Base-by-base conservation (phyloP, 2,797 vertebrate species). In the Lophura swinhoii region DNA sequence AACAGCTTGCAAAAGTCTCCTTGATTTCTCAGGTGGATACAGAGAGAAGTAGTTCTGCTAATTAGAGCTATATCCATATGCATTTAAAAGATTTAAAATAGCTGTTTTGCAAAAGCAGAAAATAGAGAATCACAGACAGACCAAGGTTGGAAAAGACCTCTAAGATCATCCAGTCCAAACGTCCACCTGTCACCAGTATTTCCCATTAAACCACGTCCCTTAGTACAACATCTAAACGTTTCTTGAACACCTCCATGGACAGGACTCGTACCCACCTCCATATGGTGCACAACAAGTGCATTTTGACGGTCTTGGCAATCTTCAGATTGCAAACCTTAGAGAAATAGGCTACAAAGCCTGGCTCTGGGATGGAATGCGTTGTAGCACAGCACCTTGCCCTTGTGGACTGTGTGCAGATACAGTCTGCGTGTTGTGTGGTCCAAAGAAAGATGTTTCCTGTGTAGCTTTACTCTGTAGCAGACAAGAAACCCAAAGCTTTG, bases 401-500 rank as follows among this genome's bases (percentile, higher is more conserved):
- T 24, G 3, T 53, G 91, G 86, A 8, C 69, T 12, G 16, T 77
- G 71, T 55, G 23, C 63, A 46, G 60, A 31, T 79, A 44, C 71
- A 66, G 28, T 69, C 37, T 85, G 46, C 59, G 15, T 71, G 72
- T 84, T 33, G 51, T 74, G 67, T 20, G 85, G 43, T 75, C 71
- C 67, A 33, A 62, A 66, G 23, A 68, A 12, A 80, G 69, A 4
- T 88, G 49, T 68, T 18, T 64, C 8, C 48, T 94, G 74, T 63
- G 37, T 72, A 85, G 31, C 68, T 53, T 90, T 70, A 20, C 81
- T 88, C 70, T 59, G 68, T 12, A 80, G 59, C 80, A 78, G 83
- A 77, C 94, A 93, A 81, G 51, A 89, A 37, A 73, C n/a, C 44
- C 78, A 74, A 21, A 85, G 70, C 79, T 76, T 62, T 51, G 74